Conservation (phyloP, 2,797 vertebrate genomes). For the Vultur gryphus region DNA sequence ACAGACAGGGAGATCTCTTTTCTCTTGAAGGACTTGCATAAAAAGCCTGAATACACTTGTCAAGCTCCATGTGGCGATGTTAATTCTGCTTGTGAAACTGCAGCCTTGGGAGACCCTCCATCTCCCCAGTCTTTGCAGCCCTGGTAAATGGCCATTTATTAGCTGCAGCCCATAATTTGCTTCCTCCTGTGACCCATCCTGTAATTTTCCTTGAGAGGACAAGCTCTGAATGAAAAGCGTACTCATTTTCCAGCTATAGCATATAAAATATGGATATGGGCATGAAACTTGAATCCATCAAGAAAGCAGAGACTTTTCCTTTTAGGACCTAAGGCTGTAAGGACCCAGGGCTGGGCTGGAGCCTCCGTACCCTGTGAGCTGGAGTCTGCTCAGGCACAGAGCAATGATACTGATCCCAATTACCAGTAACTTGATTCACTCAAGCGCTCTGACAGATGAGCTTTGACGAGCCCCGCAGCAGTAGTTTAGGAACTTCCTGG, state of each 20-base stretch:
- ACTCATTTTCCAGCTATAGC: constrained; percentile 23
- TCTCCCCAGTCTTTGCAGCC: background rate
- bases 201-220: constrained; percentile 57
- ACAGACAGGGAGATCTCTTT: background rate
- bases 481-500: constrained; percentile 21
- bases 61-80: constrained; percentile 7
- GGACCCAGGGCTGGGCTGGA: background rate
- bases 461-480: background rate
- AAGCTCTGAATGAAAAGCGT: constrained; percentile 41
- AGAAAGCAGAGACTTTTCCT: constrained; percentile 21
- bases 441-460: background rate
- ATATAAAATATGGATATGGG: constrained; percentile 30
- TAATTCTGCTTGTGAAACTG: constrained; percentile 53
- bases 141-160: constrained; percentile 49
- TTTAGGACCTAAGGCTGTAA: background rate
- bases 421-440: constrained; percentile 10
- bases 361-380: background rate
- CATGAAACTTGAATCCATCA: constrained; percentile 33
- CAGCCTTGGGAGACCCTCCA: background rate
- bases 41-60: background rate
- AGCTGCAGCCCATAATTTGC: constrained; percentile 31
- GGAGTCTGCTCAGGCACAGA: background rate
- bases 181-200: background rate
- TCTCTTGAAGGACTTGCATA: background rate
- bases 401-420: background rate